Evolutionary conservation across 1,140 invertebrate genomes (phyloP), one percentile per base, ranked within the genome.

Genomic region (Drosophila jambulina): DNA sequence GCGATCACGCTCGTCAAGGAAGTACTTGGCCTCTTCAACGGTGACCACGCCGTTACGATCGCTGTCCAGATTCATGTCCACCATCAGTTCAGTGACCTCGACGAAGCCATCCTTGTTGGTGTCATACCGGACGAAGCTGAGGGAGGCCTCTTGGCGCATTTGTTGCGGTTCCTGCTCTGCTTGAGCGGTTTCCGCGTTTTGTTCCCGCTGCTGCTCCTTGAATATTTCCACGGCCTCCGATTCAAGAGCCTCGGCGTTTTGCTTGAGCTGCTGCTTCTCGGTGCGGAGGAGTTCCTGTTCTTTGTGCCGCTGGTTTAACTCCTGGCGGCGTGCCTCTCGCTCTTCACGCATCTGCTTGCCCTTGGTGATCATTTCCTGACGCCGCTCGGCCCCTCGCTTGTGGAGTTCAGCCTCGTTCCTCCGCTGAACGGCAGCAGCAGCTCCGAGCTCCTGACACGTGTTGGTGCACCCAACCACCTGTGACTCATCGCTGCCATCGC

Each of bases 401-500:
- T 96, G 93, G 12, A 99, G 90, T 90, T 97, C 96, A 13, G 95
- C 95, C 36, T 94, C 92, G 48, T 95, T 95, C 83, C 96, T 95
- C 0, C 96, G 95, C 86, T 97, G 96, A 71, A 96, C 95, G 67
- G 96, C 94, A 1, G 97, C 97, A 64, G 94, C 93, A 94, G 95
- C 92, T 3, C 98, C 98, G 15, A 99, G 92, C 86, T 98, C 97
- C 56, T 96, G 94, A 91, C 96, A 98, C 65, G 94, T 96, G 90
- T 99, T 97, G 0, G 93, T 56, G 93, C 98, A 99, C 1, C 94
- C 88, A 13, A 95, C 94, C 17, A 63, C 67, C 43, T 93, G 92
- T 83, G 96, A 97, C 92, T 99, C 99, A 94, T 99, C 99, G 63
- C 96, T 96, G 2, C 96, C 97, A 95, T 99, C 99, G 94, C 99